Conservation (phyloP, 1,140 invertebrate species). For the Leptoteleia sp. region DNA sequence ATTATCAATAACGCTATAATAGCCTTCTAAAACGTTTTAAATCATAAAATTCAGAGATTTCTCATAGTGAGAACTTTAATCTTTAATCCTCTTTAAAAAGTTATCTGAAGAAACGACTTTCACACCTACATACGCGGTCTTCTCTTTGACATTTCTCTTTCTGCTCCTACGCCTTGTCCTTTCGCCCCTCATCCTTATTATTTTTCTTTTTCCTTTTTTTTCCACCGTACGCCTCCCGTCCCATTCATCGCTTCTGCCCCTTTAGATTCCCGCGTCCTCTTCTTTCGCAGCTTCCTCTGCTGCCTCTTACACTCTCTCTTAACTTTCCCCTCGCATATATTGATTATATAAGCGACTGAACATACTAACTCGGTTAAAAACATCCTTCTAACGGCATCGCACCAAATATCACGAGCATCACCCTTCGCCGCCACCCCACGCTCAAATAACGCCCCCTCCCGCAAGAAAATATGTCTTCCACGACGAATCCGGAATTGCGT, state of each 20-base stretch:
- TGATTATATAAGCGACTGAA: slow-evolving; percentile 71
- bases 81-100: no score
- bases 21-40: no score
- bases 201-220: slow-evolving; percentile 8
- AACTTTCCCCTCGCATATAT: slow-evolving; percentile 67
- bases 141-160: slow-evolving; percentile 38
- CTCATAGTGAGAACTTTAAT: no score
- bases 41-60: no score
- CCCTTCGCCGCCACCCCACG: slow-evolving; percentile 20
- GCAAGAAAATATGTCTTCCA: slow-evolving; percentile 42
- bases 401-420: slow-evolving; percentile 52
- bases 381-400: slow-evolving; percentile 61
- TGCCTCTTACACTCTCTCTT: slow-evolving; percentile 54
- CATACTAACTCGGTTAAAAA: slow-evolving; percentile 71
- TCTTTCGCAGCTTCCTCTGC: slow-evolving; percentile 50
- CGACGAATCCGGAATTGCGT: slow-evolving; percentile 31
- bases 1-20: no score
- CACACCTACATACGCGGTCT: slow-evolving; percentile 37
- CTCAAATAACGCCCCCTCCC: slow-evolving; percentile 12
- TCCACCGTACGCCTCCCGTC: slow-evolving; percentile 9
- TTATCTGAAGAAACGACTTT: no score
- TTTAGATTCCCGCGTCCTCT: slow-evolving; percentile 41
- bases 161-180: background rate
- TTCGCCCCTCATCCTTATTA: slow-evolving; percentile 6
- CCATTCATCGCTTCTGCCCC: slow-evolving; percentile 30